Base-by-base conservation (phyloP, 2,888 invertebrate species). In the Idaea biselata region DNA sequence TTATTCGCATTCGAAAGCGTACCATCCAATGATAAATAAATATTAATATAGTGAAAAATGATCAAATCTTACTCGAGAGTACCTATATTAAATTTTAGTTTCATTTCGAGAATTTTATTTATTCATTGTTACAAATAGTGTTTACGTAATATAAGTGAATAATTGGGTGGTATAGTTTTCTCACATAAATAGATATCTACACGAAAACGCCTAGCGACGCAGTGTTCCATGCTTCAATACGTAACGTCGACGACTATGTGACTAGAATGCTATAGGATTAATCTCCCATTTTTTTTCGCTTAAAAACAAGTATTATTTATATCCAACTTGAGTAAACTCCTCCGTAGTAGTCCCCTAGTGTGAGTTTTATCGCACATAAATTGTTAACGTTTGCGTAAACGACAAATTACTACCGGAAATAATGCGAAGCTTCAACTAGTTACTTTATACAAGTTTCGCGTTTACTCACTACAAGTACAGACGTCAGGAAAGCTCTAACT, bases 81-180 rank as follows among this genome's bases (percentile, higher is more conserved):
- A 25, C 25, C 25, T 82, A 82, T 84, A 78, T 56, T 73, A 84
- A 82, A 80, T 83, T 87, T 88, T 86, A 86, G 83, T 79, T 87
- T 84, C 79, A 81, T 79, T 84, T 80, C 76, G 81, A 84, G 82
- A 82, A 83, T 85, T 82, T 80, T 87, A 88, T 88, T 89, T 89
- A 89, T 90, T 88, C 72, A 75, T 80, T 79, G 80, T 79, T 74
- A 73, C 78, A 77, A 78, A 81, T 84, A 86, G 87, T 84, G 83
- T 86, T 85, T 44, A 44, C 44, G 77, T 79, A 80, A 75, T 79
- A 80, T 82, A 80, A 79, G 76, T 70, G 73, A 72, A 18, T 56
- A 56, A 71, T 81, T 82, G 84, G 81, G 78, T 77, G 74, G 75
- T 81, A 78, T 76, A 71, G 58, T 74, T 80, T 82, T 83, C 78